A percentile compares a stretch with the other conserved stretches of the same genome.
Conservation (phyloP, 2,888 invertebrate genomes). For the Heliconius erato region DNA sequence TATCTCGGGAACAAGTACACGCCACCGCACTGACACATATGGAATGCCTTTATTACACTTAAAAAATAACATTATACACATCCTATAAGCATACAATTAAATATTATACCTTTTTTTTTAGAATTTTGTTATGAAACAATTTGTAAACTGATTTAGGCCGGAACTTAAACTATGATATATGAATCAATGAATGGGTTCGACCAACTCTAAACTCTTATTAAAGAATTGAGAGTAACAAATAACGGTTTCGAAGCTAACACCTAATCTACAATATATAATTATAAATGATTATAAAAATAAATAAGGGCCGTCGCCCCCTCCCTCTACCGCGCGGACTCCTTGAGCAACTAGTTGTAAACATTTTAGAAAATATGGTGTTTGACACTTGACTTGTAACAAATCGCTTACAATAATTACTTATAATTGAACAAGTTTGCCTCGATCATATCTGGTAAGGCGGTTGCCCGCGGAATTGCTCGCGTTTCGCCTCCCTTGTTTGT, state of each 20-base stretch:
- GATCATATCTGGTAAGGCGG: not conserved
- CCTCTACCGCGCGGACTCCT: conserved; percentile 66
- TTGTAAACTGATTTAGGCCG: conserved; percentile 46
- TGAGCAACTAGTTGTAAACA: conserved; percentile 67
- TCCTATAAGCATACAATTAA: conserved; percentile 75
- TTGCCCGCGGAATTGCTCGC: not conserved
- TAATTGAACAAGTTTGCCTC: conserved; percentile 4
- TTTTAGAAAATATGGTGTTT: conserved; percentile 61
- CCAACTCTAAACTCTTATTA: conserved; percentile 7
- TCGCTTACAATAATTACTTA: conserved; percentile 5
- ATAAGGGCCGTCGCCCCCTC: conserved; percentile 73
- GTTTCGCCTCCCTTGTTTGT: not conserved
- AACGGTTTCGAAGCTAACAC: conserved; percentile 66
- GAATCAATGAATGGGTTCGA: conserved; percentile 5
- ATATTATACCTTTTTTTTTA: conserved; percentile 56
- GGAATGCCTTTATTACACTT: conserved; percentile 84
- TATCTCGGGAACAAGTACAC: conserved; percentile 69
- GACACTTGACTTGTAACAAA: conserved; percentile 49
- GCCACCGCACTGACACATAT: conserved; percentile 80
- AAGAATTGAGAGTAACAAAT: conserved; percentile 16
- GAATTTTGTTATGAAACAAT: conserved; percentile 68
- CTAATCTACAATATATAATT: conserved; percentile 71
- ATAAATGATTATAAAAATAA: conserved; percentile 85
- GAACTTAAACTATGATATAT: conserved; percentile 15
- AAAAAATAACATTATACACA: conserved; percentile 76